Evolutionary conservation across 2,888 invertebrate species (phyloP), one percentile per base, ranked within the genome.

Genomic region (Eurois occulta): DNA sequence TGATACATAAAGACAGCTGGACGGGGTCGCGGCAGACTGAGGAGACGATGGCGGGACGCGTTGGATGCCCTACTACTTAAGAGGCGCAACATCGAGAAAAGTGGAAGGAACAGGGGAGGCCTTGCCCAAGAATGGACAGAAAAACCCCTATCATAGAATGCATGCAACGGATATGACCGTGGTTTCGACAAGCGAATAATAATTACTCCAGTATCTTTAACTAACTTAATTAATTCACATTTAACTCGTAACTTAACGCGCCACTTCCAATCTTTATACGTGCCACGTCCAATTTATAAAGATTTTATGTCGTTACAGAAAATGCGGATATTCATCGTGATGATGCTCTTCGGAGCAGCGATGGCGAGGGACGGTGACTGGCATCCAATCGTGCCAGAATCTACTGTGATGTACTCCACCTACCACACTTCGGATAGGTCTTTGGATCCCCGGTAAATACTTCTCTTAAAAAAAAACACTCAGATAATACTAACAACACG

Each of bases 321-420:
- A 82, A 96, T 96, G 96, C 92, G 92, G 83, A 72, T 93, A 80
- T 64, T 95, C 13, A 70, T 94, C 13, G 68, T 94, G 35, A 89
- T 93, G 75, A 90, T 91, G 75, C 86, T 95, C 55, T 70, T 92
- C 58, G 93, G 93, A 80, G 91, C 91, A 21, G 91, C 91, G 1
- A 81, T 92, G 72, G 93, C 94, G 38, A 91, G 92, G 62, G 95
- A 95, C 62, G 93, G 93, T 60, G 96, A 95, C 67, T 97, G 97
- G 97, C 96, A 97, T 65, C 97, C 97, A 0, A 94, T 97, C n/a
- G 86, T 95, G 3, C 95, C 95, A 3, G 95, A 94, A 58, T 84
- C 95, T 60, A 91, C 94, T 11, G 85, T 93, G 65, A 87, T 91
- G 10, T 95, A 93, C 73, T 87, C 91, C 10, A 91, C 91, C 18